phyloP scores from a whole-genome alignment of 1,140 invertebrate genomes.

The Zaprionus ornatus region DNA sequence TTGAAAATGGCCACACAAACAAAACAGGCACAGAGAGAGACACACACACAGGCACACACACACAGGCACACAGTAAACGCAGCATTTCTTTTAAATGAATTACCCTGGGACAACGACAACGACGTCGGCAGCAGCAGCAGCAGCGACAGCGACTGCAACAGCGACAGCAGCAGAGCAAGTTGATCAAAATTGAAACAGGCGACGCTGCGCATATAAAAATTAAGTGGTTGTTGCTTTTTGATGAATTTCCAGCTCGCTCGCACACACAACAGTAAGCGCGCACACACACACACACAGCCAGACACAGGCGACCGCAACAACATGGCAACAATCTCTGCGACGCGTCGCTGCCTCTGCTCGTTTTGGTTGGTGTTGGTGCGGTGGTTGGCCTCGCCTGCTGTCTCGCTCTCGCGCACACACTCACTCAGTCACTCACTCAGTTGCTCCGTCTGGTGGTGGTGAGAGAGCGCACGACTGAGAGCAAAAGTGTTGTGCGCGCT shows the following conservation, averaged over 20 bases:
- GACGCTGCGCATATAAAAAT: constrained; percentile 78
- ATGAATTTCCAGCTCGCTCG: constrained; percentile 81
- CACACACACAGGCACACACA: constrained; percentile 13
- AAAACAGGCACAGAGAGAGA: not conserved
- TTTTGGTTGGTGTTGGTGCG: constrained; percentile 36
- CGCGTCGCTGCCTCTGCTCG: constrained; percentile 35
- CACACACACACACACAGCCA: constrained; percentile 4
- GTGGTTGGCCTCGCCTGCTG: constrained; percentile 18
- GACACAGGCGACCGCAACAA: constrained; percentile 36
- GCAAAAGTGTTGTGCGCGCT: constrained; percentile 1
- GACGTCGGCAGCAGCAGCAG: constrained; percentile 4
- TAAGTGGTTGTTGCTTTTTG: constrained; percentile 82
- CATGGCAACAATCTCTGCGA: constrained; percentile 52
- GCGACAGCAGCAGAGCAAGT: constrained; percentile 40
- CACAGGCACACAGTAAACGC: not conserved
- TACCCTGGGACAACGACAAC: constrained; percentile 33
- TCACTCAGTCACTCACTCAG: not conserved
- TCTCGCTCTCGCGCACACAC: constrained; percentile 8
- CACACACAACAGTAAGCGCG: constrained; percentile 41
- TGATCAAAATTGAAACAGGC: constrained; percentile 81
- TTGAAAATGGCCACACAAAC: constrained; percentile 67
- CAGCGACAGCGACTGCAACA: constrained; percentile 6
- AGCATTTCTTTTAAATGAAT: constrained; percentile 57
- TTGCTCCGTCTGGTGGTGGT: not conserved
- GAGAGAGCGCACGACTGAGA: not conserved